These are phyloP conservation scores for Macropis europaea DNA, from an alignment of 2,888 invertebrate genomes.

Conservation along the genomic window DNA sequence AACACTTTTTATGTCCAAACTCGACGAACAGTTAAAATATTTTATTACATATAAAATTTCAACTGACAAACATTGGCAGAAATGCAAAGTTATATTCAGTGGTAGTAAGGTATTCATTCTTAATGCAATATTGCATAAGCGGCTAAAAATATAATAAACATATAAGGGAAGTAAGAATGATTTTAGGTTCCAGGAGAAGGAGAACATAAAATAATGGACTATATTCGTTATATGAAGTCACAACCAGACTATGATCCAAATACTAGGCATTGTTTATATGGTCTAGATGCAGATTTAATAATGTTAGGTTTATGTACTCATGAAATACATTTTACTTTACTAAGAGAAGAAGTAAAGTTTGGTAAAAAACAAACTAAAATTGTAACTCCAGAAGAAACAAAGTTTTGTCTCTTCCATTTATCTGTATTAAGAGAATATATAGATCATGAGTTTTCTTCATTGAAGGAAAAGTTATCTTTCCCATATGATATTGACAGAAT, in stretches of 20 bases:
- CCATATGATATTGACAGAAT: constrained; percentile 92
- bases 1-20: constrained; percentile 93
- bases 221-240: constrained; percentile 93
- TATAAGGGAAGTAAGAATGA: neutral
- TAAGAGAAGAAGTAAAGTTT: constrained; percentile 96
- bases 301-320: constrained; percentile 98
- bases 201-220: constrained; percentile 99
- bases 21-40: constrained; percentile 92
- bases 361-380: constrained; percentile 84
- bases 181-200: constrained; percentile 96
- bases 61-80: constrained; percentile 92
- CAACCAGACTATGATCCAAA: constrained; percentile 93
- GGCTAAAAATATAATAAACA: too few species aligned
- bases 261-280: constrained; percentile 97
- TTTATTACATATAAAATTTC: constrained; percentile 93
- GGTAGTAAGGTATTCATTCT: constrained; percentile 90
- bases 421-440: constrained; percentile 96
- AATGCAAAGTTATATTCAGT: constrained; percentile 92
- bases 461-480: constrained; percentile 87
- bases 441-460: constrained; percentile 90
- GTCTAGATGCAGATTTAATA: constrained; percentile 98
- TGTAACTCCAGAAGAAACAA: constrained; percentile 92
- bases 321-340: constrained; percentile 95
- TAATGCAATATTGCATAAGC: neutral
- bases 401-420: constrained; percentile 95